Base-by-base conservation (phyloP, 2,888 invertebrate species). In the Hydropsyche betteni region DNA sequence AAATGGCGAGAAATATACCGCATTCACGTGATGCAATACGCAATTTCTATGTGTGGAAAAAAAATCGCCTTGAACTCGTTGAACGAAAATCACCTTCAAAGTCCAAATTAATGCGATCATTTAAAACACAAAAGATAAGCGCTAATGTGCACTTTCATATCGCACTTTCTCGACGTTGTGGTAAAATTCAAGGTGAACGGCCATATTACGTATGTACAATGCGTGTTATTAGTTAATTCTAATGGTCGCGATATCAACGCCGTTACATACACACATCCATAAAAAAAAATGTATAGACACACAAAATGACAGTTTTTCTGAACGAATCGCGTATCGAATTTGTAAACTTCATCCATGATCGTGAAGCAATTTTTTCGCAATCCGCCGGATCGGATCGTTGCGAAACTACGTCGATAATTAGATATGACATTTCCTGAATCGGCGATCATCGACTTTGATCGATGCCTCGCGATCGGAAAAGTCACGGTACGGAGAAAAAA, bases 381-480 rank as follows among this genome's bases (percentile, higher is more conserved):
- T 44, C 44, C 44, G 44, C 10, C 7, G 10, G 10, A 44, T 44
- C 6, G 10, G 44, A 44, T 44, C 44, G 44, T 58, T 58, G 16
- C 58, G 24, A 58, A 58, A 58, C 2, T 2, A 1, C 4, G 24
- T 8, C 16, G 44, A 64, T 64, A 64, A 64, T 64, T 64, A 64
- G 64, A 64, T 64, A 33, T 64, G 64, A 64, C 64, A 64, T 36
- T 64, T 64, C 64, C 64, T 64, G 64, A 36, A 64, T 64, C 64
- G 10, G 4, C 44, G 64, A 64, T 36, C 10, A 10, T 8, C n/a
- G 64, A 64, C 64, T 64, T 64, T 64, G 64, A 64, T 64, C 36
- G 64, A 64, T 64, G 36, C n/a, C 36, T 36, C 1, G 7, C 12
- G 64, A 7, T 44, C 34, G n/a, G 24, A 58, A 64, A 64, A 64